phyloP scores from a whole-genome alignment of 2,888 invertebrate genomes.

The Xestobium rufovillosum region DNA sequence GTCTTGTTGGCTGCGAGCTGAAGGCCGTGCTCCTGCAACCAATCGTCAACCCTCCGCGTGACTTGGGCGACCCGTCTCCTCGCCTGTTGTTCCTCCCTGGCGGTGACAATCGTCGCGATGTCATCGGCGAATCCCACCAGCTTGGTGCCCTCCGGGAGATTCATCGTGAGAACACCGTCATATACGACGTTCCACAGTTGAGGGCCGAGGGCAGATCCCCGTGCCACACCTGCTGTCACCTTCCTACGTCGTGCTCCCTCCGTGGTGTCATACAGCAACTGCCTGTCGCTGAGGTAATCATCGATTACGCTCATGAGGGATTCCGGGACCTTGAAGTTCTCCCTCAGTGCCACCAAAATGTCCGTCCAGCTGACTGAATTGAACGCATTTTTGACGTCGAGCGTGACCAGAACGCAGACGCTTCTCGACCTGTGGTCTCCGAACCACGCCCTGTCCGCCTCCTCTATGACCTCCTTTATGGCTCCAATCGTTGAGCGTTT shows the following conservation, averaged over 20 bases:
- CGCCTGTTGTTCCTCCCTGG: too few relatives aligned
- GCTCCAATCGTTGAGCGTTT: slow-evolving; percentile 7
- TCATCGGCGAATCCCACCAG: too few relatives aligned
- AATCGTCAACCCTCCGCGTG: too few relatives aligned
- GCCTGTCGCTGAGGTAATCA: slow-evolving; percentile 6
- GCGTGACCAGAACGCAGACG: slow-evolving; percentile 5
- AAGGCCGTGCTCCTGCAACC: too few relatives aligned
- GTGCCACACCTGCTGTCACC: slow-evolving; percentile 6
- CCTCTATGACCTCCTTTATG: slow-evolving; percentile 1
- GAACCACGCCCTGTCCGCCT: slow-evolving; percentile 5
- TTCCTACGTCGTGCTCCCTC: too few relatives aligned
- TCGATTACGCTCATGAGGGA: not conserved
- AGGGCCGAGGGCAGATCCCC: slow-evolving; percentile 10
- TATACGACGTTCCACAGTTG: slow-evolving; percentile 10
- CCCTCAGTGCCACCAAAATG: slow-evolving; percentile 4
- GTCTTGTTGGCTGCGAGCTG: too few relatives aligned
- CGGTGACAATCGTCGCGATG: too few relatives aligned
- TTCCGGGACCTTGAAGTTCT: too few relatives aligned
- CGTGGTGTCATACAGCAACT: not conserved
- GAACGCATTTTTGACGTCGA: slow-evolving; percentile 6
- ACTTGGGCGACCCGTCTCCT: too few relatives aligned
- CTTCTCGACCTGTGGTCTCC: slow-evolving; percentile 2
- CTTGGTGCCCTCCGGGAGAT: slow-evolving; percentile 1
- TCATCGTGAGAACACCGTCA: slow-evolving; percentile 5
- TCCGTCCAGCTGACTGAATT: slow-evolving; percentile 7